Evolutionary conservation across 1,140 invertebrate species (phyloP).

Genomic region (Parapsyche elsis): DNA sequence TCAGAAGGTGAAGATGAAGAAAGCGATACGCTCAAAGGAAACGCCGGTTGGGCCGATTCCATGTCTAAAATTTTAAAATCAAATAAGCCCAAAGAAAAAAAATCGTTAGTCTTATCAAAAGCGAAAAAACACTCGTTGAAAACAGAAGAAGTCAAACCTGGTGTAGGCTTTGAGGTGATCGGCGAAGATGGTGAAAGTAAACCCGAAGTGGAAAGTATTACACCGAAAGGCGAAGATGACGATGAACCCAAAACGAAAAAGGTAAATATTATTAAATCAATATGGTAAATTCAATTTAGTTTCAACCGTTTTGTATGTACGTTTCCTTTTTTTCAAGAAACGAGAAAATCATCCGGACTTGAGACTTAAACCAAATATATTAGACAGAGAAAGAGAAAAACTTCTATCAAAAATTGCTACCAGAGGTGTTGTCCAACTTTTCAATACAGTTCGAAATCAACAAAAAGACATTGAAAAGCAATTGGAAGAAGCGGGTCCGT

Average conservation of each 20-base stretch:
- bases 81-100: conserved; percentile 80
- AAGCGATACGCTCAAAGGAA: conserved; percentile 52
- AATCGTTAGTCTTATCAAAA: conserved; percentile 77
- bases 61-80: conserved; percentile 79
- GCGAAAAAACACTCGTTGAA: conserved; percentile 76
- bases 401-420: conserved; percentile 85
- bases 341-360: conserved; percentile 73
- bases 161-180: conserved; percentile 68
- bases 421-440: conserved; percentile 91
- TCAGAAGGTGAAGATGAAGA: no score
- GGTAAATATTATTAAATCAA: conserved; percentile 36
- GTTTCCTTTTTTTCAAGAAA: conserved; percentile 65
- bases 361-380: conserved; percentile 78
- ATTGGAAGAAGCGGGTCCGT: conserved; percentile 77
- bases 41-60: conserved; percentile 76
- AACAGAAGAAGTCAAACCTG: conserved; percentile 62
- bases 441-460: conserved; percentile 89
- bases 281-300: neutral
- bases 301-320: no score
- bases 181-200: conserved; percentile 58
- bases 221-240: conserved; percentile 54
- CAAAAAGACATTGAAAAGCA: conserved; percentile 82
- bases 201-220: conserved; percentile 61
- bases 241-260: conserved; percentile 50
- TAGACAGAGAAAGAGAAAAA: conserved; percentile 79